Evolutionary conservation across 2,888 invertebrate species (phyloP), one percentile per base, ranked within the genome.

Genomic region (Tetropium fuscum): DNA sequence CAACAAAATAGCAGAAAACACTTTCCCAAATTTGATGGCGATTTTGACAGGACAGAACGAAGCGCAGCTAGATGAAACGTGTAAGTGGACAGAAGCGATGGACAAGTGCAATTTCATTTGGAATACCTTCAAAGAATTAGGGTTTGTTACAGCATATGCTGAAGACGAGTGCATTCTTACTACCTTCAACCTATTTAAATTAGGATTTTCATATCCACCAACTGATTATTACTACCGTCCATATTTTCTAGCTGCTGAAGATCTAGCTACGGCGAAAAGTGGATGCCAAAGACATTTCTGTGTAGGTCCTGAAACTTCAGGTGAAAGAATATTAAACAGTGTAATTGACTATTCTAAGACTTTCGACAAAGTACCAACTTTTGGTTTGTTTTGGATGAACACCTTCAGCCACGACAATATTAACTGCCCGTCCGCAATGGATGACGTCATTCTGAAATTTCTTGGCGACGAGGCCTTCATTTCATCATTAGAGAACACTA

Each of bases 11-110:
- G 94, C 89, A 1, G 95, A 95, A 75, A 96, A 96, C 74, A 95
- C 95, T 0, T 94, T 93, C 74, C 94, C 96, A 0, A 97, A 97
- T 80, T 78, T 97, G 43, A 90, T 95, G 87, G 93, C 95, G 0
- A 84, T 92, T 38, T 83, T 93, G 7, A 89, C 91, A 0, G 96
- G 95, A 0, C 1, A 84, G 85, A 64, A 75, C 78, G n/a, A 47
- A 44, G 32, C 43, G 0, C 74, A 83, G 19, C 80, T 87, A 8
- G 80, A 85, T 22, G 69, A 78, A 1, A 76, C 82, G 43, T 85
- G 86, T 65, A 78, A 82, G 18, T 84, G 85, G n/a, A 84, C 59
- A 56, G 73, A 80, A 47, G 84, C 85, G 76, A 86, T 90, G 48
- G 93, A 95, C 71, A 84, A 87, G 48, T 90, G 93, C 71, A 85